These are phyloP conservation scores for Holotrichia oblita DNA, from an alignment of 1,140 invertebrate species.

Conservation along the genomic window DNA sequence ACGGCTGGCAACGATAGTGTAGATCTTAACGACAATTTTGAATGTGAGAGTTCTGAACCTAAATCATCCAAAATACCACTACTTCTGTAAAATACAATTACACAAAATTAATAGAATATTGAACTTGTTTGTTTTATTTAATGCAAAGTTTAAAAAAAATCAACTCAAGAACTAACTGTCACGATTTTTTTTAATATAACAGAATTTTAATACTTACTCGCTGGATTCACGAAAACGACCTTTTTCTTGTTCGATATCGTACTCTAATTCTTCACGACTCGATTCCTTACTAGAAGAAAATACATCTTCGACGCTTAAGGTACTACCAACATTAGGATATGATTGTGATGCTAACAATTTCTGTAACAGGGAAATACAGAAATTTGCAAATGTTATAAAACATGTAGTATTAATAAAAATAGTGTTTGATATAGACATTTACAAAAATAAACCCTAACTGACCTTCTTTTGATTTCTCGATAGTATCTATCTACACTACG, in stretches of 20 bases:
- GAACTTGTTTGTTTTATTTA: too few relatives aligned
- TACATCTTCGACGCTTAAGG: constrained; percentile 60
- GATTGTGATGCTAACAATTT: constrained; percentile 20
- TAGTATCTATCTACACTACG: too few relatives aligned
- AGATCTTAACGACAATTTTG: constrained; percentile 49
- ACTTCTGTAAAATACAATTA: constrained; percentile 66
- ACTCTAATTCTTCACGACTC: constrained; percentile 68
- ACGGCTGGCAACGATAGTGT: constrained; percentile 56
- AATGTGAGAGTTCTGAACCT: constrained; percentile 60
- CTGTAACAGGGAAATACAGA: constrained; percentile 40
- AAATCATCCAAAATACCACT: constrained; percentile 69
- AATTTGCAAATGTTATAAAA: too few relatives aligned
- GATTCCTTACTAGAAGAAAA: constrained; percentile 64
- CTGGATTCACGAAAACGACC: constrained; percentile 56
- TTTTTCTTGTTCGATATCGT: constrained; percentile 32
- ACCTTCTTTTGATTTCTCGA: too few relatives aligned
- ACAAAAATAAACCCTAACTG: too few relatives aligned
- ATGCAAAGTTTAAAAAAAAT: too few relatives aligned
- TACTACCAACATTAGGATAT: constrained; percentile 20
- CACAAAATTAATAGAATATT: constrained; percentile 29
- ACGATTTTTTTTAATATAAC: too few relatives aligned
- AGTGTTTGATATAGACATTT: too few relatives aligned
- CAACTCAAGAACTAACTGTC: too few relatives aligned
- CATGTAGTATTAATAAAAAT: too few relatives aligned
- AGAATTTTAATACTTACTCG: constrained; percentile 60